Percentiles rank a stretch among this genome's conserved stretches.
These are phyloP conservation scores for Pelecanus crispus DNA, from an alignment of 2,113 vertebrate genomes.

Conservation along the genomic window DNA sequence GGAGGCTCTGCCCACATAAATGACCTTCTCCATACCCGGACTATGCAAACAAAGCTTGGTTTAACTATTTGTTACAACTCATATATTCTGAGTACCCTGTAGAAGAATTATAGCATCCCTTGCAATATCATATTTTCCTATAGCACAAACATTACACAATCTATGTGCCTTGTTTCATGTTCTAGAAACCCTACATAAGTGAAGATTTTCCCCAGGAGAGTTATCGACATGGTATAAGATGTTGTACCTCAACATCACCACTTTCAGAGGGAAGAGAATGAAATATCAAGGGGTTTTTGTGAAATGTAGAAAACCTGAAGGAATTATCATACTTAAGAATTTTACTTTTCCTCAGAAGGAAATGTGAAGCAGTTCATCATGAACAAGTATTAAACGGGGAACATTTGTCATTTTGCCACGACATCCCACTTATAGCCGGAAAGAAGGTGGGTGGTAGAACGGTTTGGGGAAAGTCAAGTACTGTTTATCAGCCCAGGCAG, in stretches of 20 bases:
- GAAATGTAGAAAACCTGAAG: background rate
- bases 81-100: background rate
- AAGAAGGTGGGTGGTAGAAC: background rate
- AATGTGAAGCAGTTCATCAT: background rate
- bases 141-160: background rate
- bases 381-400: background rate
- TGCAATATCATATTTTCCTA: background rate
- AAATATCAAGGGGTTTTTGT: background rate
- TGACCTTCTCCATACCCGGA: background rate
- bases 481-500: constrained; percentile 15
- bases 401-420: constrained; percentile 19
- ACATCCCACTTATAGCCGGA: background rate
- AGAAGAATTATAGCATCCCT: background rate
- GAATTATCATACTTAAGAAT: background rate
- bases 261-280: background rate
- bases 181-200: background rate
- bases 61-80: background rate
- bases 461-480: background rate
- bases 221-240: background rate
- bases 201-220: background rate
- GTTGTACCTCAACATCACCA: background rate
- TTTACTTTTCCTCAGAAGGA: background rate
- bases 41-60: background rate
- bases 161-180: background rate
- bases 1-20: background rate